Evolutionary conservation across 2,797 vertebrate species (phyloP), one percentile per base, ranked within the genome.

Genomic region (Coranthus polyacanthus): DNA sequence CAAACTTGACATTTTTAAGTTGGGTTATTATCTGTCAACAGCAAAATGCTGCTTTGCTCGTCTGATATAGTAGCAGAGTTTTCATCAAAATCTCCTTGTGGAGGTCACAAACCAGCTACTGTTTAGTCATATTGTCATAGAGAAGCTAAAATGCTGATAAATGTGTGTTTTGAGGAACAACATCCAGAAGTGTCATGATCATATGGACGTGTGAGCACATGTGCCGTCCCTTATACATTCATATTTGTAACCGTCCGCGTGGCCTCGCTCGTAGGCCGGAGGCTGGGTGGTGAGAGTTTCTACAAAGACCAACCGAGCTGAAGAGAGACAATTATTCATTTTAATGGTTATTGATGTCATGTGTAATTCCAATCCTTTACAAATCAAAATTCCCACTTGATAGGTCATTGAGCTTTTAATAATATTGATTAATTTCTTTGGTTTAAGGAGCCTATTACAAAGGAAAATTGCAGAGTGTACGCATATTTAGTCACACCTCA

Each of bases 321-420:
- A 39, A 45, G 46, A 81, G 38, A 68, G 52, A 68, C 68, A 68
- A 72, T 81, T 55, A 37, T 78, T 85, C 68, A 80, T 82, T 84
- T 77, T 74, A 87, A 90, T 89, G 72, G 72, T 39, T 90, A 87
- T 85, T 78, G 87, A 88, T 73, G 74, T 79, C 72, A 68, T 61
- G 52, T 72, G 70, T 84, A 72, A 88, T 88, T 85, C 75, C 37
- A 44, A 66, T 54, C 34, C 62, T 79, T 82, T 66, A 67, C 84
- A 75, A 83, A 88, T 88, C 70, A 82, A 83, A 88, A 82, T 70
- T 79, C 69, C 53, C 71, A 69, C 72, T 63, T 65, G 65, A 80
- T 65, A 49, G 75, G 51, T 71, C 58, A 67, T 52, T 59, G 52
- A 59, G 69, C 59, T 75, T 82, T 80, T 82, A 78, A 78, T 65